Conservation (phyloP, 2,113 vertebrate species). For the Onychostoma macrolepis region DNA sequence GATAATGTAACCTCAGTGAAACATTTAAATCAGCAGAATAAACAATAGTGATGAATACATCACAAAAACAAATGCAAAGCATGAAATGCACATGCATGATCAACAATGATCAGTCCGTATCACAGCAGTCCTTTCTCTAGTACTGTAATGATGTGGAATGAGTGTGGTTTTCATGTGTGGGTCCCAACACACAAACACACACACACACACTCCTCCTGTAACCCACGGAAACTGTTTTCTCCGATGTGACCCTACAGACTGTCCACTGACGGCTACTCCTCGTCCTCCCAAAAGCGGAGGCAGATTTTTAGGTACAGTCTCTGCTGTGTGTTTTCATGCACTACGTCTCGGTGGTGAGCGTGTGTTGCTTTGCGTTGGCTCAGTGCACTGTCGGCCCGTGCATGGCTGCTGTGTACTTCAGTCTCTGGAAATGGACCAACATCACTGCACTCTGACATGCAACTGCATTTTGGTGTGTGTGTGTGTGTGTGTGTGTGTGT, state of each 20-base stretch:
- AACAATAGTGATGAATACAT: neutral
- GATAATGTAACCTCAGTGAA: neutral
- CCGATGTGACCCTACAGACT: slow-evolving; percentile 88
- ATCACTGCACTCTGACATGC: slow-evolving; percentile 35
- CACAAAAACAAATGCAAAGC: neutral
- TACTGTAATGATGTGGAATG: neutral
- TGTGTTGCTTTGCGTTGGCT: slow-evolving; percentile 80
- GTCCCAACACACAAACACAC: neutral
- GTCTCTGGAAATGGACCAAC: slow-evolving; percentile 35
- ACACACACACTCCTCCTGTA: slow-evolving; percentile 65
- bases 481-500: neutral
- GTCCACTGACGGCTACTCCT: slow-evolving; percentile 92
- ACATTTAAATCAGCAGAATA: neutral
- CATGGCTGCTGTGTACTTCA: slow-evolving; percentile 87
- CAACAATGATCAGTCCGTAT: neutral
- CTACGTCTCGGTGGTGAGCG: slow-evolving; percentile 72
- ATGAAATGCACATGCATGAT: neutral
- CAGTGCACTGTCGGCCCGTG: slow-evolving; percentile 77
- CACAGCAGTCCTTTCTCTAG: neutral
- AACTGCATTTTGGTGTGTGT: slow-evolving; percentile 3
- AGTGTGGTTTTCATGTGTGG: neutral
- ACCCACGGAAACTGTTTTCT: slow-evolving; percentile 75
- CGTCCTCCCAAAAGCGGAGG: slow-evolving; percentile 91
- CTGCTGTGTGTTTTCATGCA: slow-evolving; percentile 79
- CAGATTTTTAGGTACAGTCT: slow-evolving; percentile 93